A percentile compares a stretch with the other conserved stretches of the same genome.
These are phyloP conservation scores for Clarias platycephalus DNA, from an alignment of 2,797 vertebrate genomes.

Conservation along the genomic window DNA sequence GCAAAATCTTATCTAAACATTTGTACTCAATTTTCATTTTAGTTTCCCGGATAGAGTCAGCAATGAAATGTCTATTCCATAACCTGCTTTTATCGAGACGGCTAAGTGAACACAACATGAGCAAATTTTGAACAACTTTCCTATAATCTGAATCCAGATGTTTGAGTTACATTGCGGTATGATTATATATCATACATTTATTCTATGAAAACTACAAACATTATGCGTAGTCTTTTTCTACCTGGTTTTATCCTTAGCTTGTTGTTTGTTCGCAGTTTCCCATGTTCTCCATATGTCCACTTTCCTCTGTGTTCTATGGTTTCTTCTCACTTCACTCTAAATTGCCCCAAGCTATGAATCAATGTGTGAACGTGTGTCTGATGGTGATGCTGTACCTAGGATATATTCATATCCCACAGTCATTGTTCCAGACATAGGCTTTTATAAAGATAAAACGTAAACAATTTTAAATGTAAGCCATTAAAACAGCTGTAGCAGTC, in stretches of 20 bases:
- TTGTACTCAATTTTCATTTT: constrained; percentile 4
- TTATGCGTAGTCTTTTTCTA: background rate
- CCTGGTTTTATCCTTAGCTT: background rate
- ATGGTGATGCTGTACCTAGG: background rate
- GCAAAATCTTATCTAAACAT: constrained; percentile 11
- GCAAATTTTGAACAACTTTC: background rate
- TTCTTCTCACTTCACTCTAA: background rate
- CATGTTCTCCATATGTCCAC: constrained; percentile 1
- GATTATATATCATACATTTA: constrained; percentile 22
- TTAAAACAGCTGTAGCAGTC: background rate
- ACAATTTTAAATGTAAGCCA: background rate
- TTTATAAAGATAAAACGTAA: constrained; percentile 1
- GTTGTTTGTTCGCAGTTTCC: constrained; percentile 5
- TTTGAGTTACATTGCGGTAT: constrained; percentile 10
- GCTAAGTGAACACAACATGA: background rate
- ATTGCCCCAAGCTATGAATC: background rate
- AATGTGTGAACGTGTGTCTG: background rate
- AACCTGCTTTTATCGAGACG: background rate
- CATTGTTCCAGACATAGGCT: background rate
- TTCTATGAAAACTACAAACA: background rate
- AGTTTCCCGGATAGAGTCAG: background rate
- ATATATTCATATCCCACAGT: background rate
- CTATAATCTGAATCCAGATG: background rate
- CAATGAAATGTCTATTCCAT: background rate
- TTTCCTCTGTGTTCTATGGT: background rate